Evolutionary conservation across 92 coral and sea anemone genomes (phyloP).

Genomic region (Bergia sp.): DNA sequence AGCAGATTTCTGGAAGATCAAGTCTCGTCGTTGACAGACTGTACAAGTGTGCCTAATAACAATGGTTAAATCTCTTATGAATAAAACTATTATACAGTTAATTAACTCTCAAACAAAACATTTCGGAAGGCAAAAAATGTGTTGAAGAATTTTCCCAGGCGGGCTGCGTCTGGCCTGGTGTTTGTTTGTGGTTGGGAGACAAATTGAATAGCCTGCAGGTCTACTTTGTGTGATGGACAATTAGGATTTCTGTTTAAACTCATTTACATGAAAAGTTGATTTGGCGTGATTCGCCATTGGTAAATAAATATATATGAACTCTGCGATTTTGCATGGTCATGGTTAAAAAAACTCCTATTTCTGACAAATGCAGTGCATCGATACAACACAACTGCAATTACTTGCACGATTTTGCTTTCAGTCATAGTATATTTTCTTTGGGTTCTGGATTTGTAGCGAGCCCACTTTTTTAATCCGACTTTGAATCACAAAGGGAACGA

Average conservation of each 20-base stretch:
- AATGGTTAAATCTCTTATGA: constrained; percentile 15
- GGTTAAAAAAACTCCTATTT: too few species aligned
- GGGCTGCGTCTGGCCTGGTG: background rate
- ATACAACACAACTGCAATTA: too few species aligned
- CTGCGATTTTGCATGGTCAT: background rate
- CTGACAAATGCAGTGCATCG: too few species aligned
- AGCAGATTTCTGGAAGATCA: background rate
- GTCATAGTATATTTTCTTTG: too few species aligned
- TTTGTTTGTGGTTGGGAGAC: constrained; percentile 2
- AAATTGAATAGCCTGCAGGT: background rate
- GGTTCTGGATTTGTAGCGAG: background rate
- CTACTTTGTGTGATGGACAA: background rate
- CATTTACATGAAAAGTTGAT: too few species aligned
- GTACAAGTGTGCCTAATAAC: background rate
- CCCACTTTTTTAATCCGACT: constrained; percentile 18
- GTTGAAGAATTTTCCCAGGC: constrained; percentile 28
- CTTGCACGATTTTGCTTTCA: background rate
- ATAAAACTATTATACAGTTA: constrained; percentile 43
- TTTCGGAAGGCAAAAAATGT: constrained; percentile 34
- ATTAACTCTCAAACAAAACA: constrained; percentile 37
- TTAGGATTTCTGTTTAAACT: background rate
- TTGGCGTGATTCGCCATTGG: background rate
- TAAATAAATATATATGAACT: background rate
- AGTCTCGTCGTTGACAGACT: background rate
- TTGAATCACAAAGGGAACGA: constrained; percentile 23